Evolutionary conservation across 2,797 vertebrate genomes (phyloP).

Genomic region (Hypotaenidia okinawae): DNA sequence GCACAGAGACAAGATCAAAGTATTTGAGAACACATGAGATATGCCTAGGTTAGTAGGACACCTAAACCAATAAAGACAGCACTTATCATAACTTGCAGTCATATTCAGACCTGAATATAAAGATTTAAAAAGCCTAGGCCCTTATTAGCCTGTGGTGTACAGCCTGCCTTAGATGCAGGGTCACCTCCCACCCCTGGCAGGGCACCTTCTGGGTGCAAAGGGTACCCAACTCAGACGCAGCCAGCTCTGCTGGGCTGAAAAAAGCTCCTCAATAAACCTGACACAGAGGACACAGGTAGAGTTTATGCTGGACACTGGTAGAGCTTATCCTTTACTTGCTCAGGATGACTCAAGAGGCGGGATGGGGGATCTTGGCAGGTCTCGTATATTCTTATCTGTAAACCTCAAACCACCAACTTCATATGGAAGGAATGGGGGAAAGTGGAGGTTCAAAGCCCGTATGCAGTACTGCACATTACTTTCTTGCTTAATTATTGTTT

Average conservation of each 20-base stretch:
- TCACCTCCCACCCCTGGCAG: not conserved
- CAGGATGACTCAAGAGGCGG: not conserved
- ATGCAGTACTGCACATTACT: not conserved
- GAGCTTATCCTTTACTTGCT: not conserved
- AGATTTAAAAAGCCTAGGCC: not conserved
- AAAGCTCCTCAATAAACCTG: not conserved
- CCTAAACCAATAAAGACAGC: not conserved
- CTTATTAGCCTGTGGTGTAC: not conserved
- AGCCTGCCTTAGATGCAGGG: not conserved
- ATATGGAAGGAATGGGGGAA: not conserved
- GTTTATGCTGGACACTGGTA: not conserved
- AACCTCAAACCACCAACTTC: not conserved
- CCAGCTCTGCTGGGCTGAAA: not conserved
- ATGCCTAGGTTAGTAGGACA: not conserved
- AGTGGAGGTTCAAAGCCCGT: not conserved
- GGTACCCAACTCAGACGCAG: not conserved
- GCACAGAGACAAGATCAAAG: not conserved
- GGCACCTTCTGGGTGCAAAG: not conserved
- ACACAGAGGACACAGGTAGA: not conserved
- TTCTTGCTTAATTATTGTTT: not conserved
- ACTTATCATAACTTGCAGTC: not conserved
- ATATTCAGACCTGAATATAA: not conserved
- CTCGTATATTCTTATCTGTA: not conserved
- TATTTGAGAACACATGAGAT: not conserved
- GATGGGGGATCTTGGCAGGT: not conserved